phyloP scores from a whole-genome alignment of 1,140 invertebrate species.

The Nebria ingens region DNA sequence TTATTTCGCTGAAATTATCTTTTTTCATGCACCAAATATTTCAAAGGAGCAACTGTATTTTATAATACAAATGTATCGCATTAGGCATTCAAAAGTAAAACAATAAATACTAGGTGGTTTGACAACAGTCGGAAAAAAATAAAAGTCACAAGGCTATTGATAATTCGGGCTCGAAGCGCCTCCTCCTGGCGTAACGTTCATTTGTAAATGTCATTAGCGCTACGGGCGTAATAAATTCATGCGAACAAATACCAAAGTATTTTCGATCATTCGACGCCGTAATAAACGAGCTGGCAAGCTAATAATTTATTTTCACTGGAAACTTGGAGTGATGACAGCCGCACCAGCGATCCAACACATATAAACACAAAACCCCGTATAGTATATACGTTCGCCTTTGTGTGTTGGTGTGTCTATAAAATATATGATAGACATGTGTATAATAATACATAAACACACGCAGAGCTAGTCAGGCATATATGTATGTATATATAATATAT shows the following conservation, averaged over 20 bases:
- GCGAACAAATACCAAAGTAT: conserved; percentile 5
- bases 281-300: not conserved
- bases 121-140: too few species aligned
- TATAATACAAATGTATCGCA: too few species aligned
- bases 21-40: too few species aligned
- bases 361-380: not conserved
- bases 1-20: too few species aligned
- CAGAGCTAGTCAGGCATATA: not conserved
- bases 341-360: not conserved
- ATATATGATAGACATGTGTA: not conserved
- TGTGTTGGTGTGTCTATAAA: not conserved
- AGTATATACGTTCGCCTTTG: not conserved
- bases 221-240: conserved; percentile 5
- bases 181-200: not conserved
- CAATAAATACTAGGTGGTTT: not conserved
- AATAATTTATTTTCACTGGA: conserved; percentile 1
- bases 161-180: not conserved
- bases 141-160: too few species aligned
- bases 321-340: not conserved
- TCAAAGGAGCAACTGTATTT: too few species aligned
- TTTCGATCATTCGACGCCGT: conserved; percentile 6
- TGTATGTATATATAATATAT: not conserved
- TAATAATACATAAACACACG: not conserved
- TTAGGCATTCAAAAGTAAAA: not conserved
- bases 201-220: conserved; percentile 8